phyloP scores from a whole-genome alignment of 64 coral and sea anemone genomes.

The Montipora foliosa region DNA sequence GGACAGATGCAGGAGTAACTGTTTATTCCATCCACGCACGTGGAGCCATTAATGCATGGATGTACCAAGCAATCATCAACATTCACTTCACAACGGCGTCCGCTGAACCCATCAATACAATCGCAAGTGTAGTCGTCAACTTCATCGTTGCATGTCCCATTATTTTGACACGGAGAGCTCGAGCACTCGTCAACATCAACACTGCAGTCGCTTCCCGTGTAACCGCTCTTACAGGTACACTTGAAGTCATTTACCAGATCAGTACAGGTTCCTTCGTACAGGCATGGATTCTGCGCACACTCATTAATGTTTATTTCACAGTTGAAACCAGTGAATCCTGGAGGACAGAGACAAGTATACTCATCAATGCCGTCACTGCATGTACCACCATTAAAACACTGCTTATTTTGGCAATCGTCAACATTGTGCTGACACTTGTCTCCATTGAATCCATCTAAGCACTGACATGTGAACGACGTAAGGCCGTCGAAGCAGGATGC shows the following conservation, averaged over 20 bases:
- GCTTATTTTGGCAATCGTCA: slow-evolving; percentile 2
- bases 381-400: slow-evolving; percentile 33
- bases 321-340: slow-evolving; percentile 23
- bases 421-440: slow-evolving; percentile 11
- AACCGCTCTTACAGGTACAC: slow-evolving; percentile 25
- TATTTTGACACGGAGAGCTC: slow-evolving; percentile 9
- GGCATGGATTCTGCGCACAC: slow-evolving; percentile 36
- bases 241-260: slow-evolving; percentile 22
- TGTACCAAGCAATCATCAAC: slow-evolving; percentile 5
- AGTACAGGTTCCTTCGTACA: slow-evolving; percentile 37
- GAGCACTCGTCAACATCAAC: slow-evolving; percentile 34
- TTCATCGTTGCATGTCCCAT: slow-evolving; percentile 23
- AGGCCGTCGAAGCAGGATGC: slow-evolving; percentile 29
- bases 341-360: slow-evolving; percentile 6
- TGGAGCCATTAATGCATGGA: not conserved
- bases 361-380: slow-evolving; percentile 27
- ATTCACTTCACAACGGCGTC: not conserved
- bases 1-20: slow-evolving; percentile 15
- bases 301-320: slow-evolving; percentile 53
- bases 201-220: slow-evolving; percentile 33
- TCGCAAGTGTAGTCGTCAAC: slow-evolving; percentile 6
- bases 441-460: slow-evolving; percentile 51
- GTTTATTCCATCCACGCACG: slow-evolving; percentile 19
- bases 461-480: slow-evolving; percentile 41
- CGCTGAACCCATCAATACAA: slow-evolving; percentile 38